A percentile compares a stretch with the other conserved stretches of the same genome.
These are phyloP conservation scores for Okamejei kenojei DNA, from an alignment of 2,797 vertebrate genomes.

Conservation along the genomic window DNA sequence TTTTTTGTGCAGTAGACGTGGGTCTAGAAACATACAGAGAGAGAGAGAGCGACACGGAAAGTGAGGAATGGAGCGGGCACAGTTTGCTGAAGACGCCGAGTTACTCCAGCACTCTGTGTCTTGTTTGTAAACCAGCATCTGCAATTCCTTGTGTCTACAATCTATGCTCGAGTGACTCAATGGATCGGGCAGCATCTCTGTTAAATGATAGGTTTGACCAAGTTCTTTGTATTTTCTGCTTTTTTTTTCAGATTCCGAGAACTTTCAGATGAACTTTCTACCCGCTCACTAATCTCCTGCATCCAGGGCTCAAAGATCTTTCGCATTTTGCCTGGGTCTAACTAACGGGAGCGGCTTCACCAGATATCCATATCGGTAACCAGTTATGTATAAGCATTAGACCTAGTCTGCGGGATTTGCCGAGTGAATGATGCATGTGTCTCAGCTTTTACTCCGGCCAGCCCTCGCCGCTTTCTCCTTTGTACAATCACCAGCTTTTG, in stretches of 20 bases:
- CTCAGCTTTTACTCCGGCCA: constrained; percentile 48
- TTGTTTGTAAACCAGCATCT: too few species aligned
- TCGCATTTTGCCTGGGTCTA: too few species aligned
- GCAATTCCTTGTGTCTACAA: too few species aligned
- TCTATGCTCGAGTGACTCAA: too few species aligned
- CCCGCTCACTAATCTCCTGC: too few species aligned
- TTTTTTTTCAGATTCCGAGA: not conserved
- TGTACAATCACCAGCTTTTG: constrained; percentile 82
- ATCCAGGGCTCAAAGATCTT: not conserved
- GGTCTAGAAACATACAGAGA: not conserved
- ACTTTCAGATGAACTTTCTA: not conserved
- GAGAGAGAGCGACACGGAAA: not conserved
- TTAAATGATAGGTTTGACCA: not conserved
- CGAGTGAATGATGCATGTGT: constrained; percentile 23
- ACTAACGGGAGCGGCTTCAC: not conserved
- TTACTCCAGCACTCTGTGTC: too few species aligned
- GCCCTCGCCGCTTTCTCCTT: constrained; percentile 65
- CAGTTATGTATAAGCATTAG: not conserved
- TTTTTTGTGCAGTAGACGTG: not conserved
- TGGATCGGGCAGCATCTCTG: not conserved
- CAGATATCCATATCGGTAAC: too few species aligned
- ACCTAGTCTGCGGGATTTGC: not conserved
- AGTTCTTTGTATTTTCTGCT: not conserved
- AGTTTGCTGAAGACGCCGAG: too few species aligned
- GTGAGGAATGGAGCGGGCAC: not conserved